Conservation (phyloP, 2,797 vertebrate genomes). For the Adelosebastes latens region DNA sequence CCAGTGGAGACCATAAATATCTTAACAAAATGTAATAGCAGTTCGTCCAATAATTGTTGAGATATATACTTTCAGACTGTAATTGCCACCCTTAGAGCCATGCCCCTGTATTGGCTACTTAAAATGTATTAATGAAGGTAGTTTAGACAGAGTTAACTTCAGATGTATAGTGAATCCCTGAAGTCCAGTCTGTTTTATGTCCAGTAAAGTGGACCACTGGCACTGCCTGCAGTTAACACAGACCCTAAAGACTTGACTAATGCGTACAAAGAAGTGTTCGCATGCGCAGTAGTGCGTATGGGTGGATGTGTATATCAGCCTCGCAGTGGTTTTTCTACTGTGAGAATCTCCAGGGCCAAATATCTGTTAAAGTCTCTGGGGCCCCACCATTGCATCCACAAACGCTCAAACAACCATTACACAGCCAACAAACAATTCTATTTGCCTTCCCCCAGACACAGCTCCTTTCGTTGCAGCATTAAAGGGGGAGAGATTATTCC, state of each 20-base stretch:
- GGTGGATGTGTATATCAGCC: conserved; percentile 4
- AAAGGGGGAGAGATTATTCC: conserved; percentile 69
- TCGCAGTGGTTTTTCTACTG: conserved; percentile 12
- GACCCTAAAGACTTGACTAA: conserved; percentile 22
- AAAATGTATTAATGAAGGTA: background rate
- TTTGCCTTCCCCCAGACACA: conserved; percentile 55
- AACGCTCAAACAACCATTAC: conserved; percentile 17
- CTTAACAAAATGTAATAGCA: background rate
- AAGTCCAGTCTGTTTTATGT: background rate
- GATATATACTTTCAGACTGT: background rate
- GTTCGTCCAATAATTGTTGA: background rate
- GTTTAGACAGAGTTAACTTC: background rate
- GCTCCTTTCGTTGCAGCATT: conserved; percentile 53
- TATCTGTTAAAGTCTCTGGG: conserved; percentile 30
- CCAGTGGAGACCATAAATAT: background rate
- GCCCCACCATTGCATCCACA: conserved; percentile 1
- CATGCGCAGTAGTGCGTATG: background rate
- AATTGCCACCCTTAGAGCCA: background rate
- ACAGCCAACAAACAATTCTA: conserved; percentile 59
- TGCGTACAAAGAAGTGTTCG: background rate
- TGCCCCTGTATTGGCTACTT: background rate
- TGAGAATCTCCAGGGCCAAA: conserved; percentile 32
- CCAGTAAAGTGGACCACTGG: background rate
- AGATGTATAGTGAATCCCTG: background rate
- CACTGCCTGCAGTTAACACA: conserved; percentile 21